Percentiles rank a stretch among this genome's conserved stretches.
These are phyloP conservation scores for Hypothenemus hampei DNA, from an alignment of 1,140 invertebrate genomes.

Conservation along the genomic window DNA sequence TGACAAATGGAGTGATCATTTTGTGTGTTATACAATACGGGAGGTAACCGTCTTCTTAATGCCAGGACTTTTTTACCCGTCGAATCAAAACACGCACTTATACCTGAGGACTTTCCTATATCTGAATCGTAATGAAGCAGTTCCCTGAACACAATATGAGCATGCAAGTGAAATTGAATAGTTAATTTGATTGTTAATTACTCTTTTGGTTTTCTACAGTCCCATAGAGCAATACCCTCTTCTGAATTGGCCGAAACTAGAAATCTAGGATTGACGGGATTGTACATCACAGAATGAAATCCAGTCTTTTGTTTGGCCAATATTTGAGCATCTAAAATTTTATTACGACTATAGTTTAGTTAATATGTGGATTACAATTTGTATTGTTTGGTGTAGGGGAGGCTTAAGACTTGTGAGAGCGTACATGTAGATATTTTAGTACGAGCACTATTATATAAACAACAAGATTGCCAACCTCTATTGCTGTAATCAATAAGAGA, in stretches of 20 bases:
- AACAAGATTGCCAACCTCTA: too few species aligned
- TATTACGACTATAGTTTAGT: too few species aligned
- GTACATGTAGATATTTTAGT: too few species aligned
- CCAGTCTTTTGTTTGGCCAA: slow-evolving; percentile 64
- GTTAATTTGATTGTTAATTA: slow-evolving; percentile 47
- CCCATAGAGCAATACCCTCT: slow-evolving; percentile 85
- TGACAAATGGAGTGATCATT: slow-evolving; percentile 66
- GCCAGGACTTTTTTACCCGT: slow-evolving; percentile 75
- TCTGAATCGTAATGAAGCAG: slow-evolving; percentile 67
- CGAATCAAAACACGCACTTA: slow-evolving; percentile 87
- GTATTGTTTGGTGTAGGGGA: too few species aligned
- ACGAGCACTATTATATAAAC: too few species aligned
- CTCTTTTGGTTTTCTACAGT: slow-evolving; percentile 77
- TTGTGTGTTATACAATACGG: slow-evolving; percentile 72
- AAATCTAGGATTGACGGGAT: slow-evolving; percentile 75
- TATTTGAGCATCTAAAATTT: slow-evolving; percentile 56
- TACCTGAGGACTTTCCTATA: slow-evolving; percentile 70
- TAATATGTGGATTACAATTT: too few species aligned
- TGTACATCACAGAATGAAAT: slow-evolving; percentile 89
- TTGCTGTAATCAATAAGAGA: too few species aligned
- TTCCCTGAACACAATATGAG: slow-evolving; percentile 49
- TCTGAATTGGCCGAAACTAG: slow-evolving; percentile 85
- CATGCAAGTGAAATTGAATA: background rate
- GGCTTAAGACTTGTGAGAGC: too few species aligned
- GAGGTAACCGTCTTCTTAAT: slow-evolving; percentile 73